These are phyloP conservation scores for Litoditis marina DNA, from an alignment of 2,888 invertebrate species.

Conservation along the genomic window DNA sequence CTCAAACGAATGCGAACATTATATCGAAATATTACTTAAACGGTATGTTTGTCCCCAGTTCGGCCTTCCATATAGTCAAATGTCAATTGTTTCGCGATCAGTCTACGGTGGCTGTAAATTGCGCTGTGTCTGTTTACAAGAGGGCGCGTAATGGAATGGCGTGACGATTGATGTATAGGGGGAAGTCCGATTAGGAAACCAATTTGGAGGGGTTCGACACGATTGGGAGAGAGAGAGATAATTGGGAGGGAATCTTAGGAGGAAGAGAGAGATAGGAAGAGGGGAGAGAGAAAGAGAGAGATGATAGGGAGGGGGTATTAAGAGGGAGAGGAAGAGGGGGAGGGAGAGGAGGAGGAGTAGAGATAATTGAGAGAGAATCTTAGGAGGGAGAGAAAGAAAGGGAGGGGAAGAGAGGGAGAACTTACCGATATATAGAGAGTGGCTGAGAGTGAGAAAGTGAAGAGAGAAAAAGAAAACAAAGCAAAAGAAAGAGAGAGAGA, in stretches of 20 bases:
- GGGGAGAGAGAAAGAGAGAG: neutral
- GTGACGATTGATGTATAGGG: slow-evolving; percentile 19
- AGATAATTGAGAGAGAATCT: neutral
- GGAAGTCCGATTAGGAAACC: slow-evolving; percentile 16
- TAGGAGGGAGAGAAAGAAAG: neutral
- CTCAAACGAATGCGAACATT: too few relatives aligned
- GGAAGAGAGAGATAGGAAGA: neutral
- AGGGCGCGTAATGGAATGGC: slow-evolving; percentile 18
- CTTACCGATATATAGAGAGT: neutral
- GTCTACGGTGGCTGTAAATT: too few relatives aligned
- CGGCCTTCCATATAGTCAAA: too few relatives aligned
- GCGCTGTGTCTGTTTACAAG: too few relatives aligned
- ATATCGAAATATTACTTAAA: too few relatives aligned
- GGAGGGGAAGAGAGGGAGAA: too few relatives aligned
- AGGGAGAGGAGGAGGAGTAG: neutral
- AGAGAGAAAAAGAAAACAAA: neutral
- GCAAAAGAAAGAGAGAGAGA: too few relatives aligned
- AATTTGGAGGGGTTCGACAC: slow-evolving; percentile 7
- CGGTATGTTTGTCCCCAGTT: too few relatives aligned
- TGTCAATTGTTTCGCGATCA: too few relatives aligned
- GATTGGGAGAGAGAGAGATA: too few relatives aligned
- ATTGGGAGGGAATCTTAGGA: neutral
- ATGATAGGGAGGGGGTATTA: neutral
- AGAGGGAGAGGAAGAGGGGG: neutral
- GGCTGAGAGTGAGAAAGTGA: neutral